Conservation (phyloP, 2,888 invertebrate genomes). For the Volucella inanis region DNA sequence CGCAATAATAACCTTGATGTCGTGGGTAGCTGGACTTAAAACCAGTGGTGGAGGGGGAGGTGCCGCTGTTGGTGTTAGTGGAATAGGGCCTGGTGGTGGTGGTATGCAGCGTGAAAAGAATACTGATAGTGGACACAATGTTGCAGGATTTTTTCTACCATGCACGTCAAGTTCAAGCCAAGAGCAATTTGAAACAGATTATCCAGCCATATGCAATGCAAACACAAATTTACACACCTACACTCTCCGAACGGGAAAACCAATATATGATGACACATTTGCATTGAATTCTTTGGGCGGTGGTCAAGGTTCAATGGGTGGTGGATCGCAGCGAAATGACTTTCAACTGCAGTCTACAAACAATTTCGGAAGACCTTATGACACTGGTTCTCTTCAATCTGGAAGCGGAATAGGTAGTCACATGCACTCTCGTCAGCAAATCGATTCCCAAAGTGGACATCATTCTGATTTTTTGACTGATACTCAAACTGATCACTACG, state of each 20-base stretch:
- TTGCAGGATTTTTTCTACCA: constrained; percentile 90
- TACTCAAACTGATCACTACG: constrained; percentile 82
- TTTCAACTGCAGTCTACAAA: constrained; percentile 79
- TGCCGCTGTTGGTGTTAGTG: constrained; percentile 75
- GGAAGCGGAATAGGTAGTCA: constrained; percentile 69
- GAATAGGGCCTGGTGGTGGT: constrained; percentile 74
- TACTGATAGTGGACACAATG: constrained; percentile 85
- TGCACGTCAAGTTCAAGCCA: constrained; percentile 93
- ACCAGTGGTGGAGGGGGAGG: constrained; percentile 83
- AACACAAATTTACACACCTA: constrained; percentile 94
- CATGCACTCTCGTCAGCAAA: constrained; percentile 75
- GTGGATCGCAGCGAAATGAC: constrained; percentile 75
- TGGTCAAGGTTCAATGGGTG: constrained; percentile 60
- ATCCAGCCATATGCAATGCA: constrained; percentile 93
- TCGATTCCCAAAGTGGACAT: constrained; percentile 69
- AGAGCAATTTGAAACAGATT: constrained; percentile 92
- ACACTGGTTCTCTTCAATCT: constrained; percentile 80
- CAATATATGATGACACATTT: constrained; percentile 88
- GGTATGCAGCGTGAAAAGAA: constrained; percentile 89
- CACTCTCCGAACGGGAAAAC: constrained; percentile 90
- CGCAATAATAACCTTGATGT: constrained; percentile 92
- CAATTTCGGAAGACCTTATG: constrained; percentile 82
- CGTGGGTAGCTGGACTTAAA: constrained; percentile 93
- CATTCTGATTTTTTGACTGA: constrained; percentile 80
- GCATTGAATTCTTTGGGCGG: constrained; percentile 84